Conservation (phyloP, 2,797 vertebrate species). For the Tenualosa thibaudeaui region DNA sequence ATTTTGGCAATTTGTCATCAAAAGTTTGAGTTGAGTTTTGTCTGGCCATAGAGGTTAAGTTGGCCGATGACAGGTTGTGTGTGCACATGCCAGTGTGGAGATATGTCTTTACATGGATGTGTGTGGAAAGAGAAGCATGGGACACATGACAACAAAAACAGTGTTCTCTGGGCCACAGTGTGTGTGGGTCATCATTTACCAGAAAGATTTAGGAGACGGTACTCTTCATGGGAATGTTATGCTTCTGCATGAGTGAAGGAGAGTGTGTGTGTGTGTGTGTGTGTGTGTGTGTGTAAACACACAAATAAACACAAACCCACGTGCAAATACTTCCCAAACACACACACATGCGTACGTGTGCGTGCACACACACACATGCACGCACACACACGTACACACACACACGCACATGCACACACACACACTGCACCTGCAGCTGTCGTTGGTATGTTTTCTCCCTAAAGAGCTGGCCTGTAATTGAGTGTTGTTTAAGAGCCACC, state of each 20-base stretch:
- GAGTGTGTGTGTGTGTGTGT: background rate
- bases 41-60: no score
- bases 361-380: background rate
- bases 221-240: background rate
- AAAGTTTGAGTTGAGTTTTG: no score
- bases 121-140: no score
- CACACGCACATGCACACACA: background rate
- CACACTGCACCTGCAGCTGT: conserved; percentile 45
- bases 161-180: background rate
- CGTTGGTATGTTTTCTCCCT: conserved; percentile 42
- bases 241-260: background rate
- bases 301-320: conserved; percentile 2
- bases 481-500: conserved; percentile 40
- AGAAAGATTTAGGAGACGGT: background rate
- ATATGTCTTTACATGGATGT: no score
- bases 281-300: background rate
- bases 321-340: background rate
- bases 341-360: background rate
- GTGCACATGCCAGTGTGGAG: no score
- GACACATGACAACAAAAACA: background rate
- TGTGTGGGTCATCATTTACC: background rate
- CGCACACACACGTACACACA: background rate
- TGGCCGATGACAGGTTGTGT: no score
- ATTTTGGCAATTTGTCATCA: no score
- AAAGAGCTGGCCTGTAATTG: conserved; percentile 40